These are phyloP conservation scores for Orthosia cruda DNA, from an alignment of 2,888 invertebrate genomes.

Conservation along the genomic window DNA sequence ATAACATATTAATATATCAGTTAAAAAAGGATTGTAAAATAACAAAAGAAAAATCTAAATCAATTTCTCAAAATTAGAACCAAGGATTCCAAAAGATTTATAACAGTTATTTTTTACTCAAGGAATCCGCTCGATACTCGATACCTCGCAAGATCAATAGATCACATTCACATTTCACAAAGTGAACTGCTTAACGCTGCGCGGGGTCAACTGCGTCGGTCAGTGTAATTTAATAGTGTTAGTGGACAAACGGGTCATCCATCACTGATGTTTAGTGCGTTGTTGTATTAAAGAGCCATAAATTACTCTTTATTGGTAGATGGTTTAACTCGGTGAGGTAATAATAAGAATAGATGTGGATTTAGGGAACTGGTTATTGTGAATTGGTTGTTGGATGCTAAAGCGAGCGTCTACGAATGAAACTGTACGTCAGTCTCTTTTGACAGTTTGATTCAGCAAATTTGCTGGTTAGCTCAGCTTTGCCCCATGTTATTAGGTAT, in stretches of 20 bases:
- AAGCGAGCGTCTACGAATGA: background rate
- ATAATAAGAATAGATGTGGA: conserved; percentile 2
- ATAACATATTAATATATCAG: background rate
- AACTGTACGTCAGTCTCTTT: background rate
- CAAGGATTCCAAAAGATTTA: conserved; percentile 27
- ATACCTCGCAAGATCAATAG: conserved; percentile 20
- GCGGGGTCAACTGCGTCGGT: conserved; percentile 51
- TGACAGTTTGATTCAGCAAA: background rate
- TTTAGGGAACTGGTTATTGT: background rate
- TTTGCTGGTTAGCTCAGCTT: background rate
- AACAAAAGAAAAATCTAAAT: background rate
- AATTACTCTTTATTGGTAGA: conserved; percentile 58
- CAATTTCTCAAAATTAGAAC: background rate
- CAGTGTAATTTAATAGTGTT: conserved; percentile 55
- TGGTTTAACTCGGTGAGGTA: conserved; percentile 26
- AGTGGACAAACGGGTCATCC: conserved; percentile 45
- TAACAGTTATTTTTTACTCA: conserved; percentile 21
- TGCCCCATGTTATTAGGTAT: background rate
- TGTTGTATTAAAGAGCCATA: conserved; percentile 55
- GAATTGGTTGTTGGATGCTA: conserved; percentile 3
- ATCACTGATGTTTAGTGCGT: conserved; percentile 53
- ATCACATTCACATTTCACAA: conserved; percentile 42
- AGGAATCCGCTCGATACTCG: conserved; percentile 18
- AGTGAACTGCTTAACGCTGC: conserved; percentile 27
- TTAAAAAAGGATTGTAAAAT: background rate